Percentiles rank a stretch among this genome's conserved stretches.
These are phyloP conservation scores for Operophtera brumata DNA, from an alignment of 2,888 invertebrate species.

Conservation along the genomic window DNA sequence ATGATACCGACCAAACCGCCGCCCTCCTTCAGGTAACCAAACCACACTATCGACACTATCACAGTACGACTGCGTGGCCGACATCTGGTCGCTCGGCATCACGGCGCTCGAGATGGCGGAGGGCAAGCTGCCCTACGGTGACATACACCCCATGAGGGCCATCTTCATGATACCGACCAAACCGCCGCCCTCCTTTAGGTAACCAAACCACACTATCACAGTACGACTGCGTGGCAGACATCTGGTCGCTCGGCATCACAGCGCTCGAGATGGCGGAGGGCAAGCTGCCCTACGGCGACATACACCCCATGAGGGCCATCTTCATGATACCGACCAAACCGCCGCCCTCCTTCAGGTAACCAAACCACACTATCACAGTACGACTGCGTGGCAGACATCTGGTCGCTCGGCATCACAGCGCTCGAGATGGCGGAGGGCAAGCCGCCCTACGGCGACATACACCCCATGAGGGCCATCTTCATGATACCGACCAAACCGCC, in stretches of 20 bases:
- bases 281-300: no score
- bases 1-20: conserved; percentile 99
- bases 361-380: no score
- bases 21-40: conserved; percentile 88
- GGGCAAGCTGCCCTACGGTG: conserved; percentile 93
- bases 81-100: conserved; percentile 98
- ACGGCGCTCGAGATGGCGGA: conserved; percentile 79
- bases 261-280: background rate
- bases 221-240: conserved; percentile 99
- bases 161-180: conserved; percentile 98
- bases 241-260: conserved; percentile 96
- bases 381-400: conserved; percentile 99
- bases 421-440: conserved; percentile 99
- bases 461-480: conserved; percentile 98
- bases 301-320: background rate
- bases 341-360: no score
- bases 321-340: no score
- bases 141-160: background rate
- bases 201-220: no score
- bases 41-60: no score
- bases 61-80: conserved; percentile 99
- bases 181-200: conserved; percentile 96
- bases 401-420: conserved; percentile 98
- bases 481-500: conserved; percentile 99
- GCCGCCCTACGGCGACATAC: conserved; percentile 98